Conservation (phyloP, 2,888 invertebrate genomes). For the Tribolium freemani region DNA sequence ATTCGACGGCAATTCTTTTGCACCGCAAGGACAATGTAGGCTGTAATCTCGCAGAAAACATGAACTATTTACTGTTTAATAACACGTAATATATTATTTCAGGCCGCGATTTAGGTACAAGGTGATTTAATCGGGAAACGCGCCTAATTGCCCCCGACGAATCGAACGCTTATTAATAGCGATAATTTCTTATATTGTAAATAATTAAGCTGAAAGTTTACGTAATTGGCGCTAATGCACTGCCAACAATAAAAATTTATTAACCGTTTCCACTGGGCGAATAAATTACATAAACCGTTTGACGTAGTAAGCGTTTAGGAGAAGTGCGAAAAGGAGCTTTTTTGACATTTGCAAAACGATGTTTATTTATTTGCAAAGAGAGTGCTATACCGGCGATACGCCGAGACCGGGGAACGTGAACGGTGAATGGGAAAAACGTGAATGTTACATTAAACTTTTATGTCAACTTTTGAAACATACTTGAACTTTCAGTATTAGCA, state of each 20-base stretch:
- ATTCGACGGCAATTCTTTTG: conserved; percentile 28
- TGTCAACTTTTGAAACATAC: conserved; percentile 45
- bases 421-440: conserved; percentile 46
- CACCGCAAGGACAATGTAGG: conserved; percentile 38
- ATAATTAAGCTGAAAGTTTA: conserved; percentile 21
- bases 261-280: conserved; percentile 22
- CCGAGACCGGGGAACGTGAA: conserved; percentile 29
- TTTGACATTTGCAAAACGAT: conserved; percentile 4
- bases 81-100: conserved; percentile 24
- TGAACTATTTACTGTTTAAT: conserved; percentile 14
- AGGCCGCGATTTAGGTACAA: conserved; percentile 2
- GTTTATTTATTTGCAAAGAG: background rate
- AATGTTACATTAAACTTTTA: conserved; percentile 45
- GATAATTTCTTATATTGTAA: conserved; percentile 5
- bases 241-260: conserved; percentile 28
- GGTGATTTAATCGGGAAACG: conserved; percentile 1
- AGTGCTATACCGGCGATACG: background rate
- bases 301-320: conserved; percentile 13
- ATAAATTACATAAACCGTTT: conserved; percentile 26
- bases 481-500: conserved; percentile 44
- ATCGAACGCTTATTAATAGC: conserved; percentile 1
- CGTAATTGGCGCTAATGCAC: conserved; percentile 31
- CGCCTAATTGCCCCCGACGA: background rate
- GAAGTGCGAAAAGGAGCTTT: conserved; percentile 14
- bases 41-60: conserved; percentile 25